Percentiles rank a stretch among this genome's conserved stretches.
Evolutionary conservation across 2,888 invertebrate genomes (phyloP).

Genomic region (Galerucella calmariensis): DNA sequence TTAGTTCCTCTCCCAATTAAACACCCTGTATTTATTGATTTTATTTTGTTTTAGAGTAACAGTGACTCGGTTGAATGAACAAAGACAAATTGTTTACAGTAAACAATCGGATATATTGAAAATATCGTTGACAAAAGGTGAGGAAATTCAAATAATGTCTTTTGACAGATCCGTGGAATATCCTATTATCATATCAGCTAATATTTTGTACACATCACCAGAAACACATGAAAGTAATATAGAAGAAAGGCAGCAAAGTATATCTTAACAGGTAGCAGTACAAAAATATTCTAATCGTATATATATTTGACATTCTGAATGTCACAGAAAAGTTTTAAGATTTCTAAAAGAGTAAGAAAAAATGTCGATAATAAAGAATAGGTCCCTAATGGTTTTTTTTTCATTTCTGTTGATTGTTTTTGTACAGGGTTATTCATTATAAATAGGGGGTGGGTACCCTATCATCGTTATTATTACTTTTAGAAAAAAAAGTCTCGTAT

Average conservation of each 20-base stretch:
- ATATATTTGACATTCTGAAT: conserved; percentile 4
- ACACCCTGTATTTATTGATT: not conserved
- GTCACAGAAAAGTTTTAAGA: not conserved
- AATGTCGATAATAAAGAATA: too few species aligned
- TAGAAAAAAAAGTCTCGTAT: too few species aligned
- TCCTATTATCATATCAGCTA: conserved; percentile 77
- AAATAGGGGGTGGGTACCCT: too few species aligned
- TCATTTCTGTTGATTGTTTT: too few species aligned
- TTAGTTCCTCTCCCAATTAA: too few species aligned
- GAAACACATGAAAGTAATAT: conserved; percentile 57
- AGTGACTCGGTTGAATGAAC: conserved; percentile 73
- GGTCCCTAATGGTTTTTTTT: too few species aligned
- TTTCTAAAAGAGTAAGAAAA: too few species aligned
- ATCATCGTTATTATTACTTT: too few species aligned
- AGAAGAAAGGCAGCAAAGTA: conserved; percentile 48
- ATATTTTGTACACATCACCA: conserved; percentile 73
- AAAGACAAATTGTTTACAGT: conserved; percentile 72
- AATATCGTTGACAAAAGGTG: conserved; percentile 72
- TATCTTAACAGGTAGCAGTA: conserved; percentile 39
- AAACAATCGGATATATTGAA: conserved; percentile 73
- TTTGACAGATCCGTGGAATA: conserved; percentile 72
- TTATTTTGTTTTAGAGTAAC: conserved; percentile 65
- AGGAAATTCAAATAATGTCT: conserved; percentile 70
- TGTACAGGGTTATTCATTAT: too few species aligned
- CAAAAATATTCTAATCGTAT: not conserved